Base-by-base conservation (phyloP, 2,888 invertebrate species). In the Adela reaumurella region DNA sequence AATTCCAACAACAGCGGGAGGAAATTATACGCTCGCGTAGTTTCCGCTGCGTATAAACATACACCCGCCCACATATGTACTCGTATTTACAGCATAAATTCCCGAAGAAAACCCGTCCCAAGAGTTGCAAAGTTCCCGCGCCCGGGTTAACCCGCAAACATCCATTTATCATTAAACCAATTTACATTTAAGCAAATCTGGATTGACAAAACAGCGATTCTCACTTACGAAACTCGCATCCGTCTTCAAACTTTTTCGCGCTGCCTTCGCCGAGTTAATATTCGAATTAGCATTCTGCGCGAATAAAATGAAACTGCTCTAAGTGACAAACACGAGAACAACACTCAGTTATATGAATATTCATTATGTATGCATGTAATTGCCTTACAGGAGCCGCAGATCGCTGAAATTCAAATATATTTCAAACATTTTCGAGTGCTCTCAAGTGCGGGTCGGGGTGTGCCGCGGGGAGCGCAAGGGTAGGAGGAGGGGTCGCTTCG, bases 161-260 rank as follows among this genome's bases (percentile, higher is more conserved):
- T 58, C 68, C 70, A 68, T 69, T 63, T 65, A 65, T 73, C 74
- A 74, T 74, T 67, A 62, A 63, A 64, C 65, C 62, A 65, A 76
- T 76, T 77, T 76, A 76, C 74, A 74, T 74, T 72, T 72, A 73
- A 63, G 71, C 68, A 74, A 76, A 74, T 74, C 68, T 67, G 65
- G 57, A 52, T 58, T 59, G 53, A 61, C 70, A 72, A 74, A 73
- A 73, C 74, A 73, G 67, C 62, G 70, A 67, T 68, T 69, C 70
- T 71, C 74, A 71, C 71, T 73, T 70, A 70, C 73, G 72, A 65
- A 60, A 61, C 58, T 58, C 62, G 63, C 70, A 65, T 73, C 70
- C 67, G 65, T 74, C 70, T 61, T 65, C 50, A 62, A 66, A 70
- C 68, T 73, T 70, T 70, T 35, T 18, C 17, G 46, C 11, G 35